phyloP scores from a whole-genome alignment of 2,113 vertebrate species.

The rat (Rattus norvegicus) region DNA sequence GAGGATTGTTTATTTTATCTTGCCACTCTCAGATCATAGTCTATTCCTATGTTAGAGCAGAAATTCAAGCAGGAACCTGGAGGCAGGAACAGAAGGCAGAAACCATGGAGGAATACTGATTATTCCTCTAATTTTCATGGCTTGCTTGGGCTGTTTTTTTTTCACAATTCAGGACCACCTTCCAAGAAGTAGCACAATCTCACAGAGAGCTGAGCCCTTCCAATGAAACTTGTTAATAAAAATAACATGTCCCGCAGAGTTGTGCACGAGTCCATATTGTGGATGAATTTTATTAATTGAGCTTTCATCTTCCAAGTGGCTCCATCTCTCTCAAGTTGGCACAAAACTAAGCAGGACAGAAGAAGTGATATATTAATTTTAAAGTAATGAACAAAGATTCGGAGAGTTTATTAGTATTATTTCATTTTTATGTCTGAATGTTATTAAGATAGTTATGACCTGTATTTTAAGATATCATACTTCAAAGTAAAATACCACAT shows the following conservation, averaged over 20 bases:
- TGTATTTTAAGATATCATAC: neutral
- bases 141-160: neutral
- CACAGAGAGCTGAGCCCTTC: neutral
- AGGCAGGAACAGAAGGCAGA: neutral
- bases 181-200: neutral
- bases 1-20: neutral
- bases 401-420: neutral
- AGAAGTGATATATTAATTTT: neutral
- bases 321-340: neutral
- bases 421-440: neutral
- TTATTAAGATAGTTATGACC: neutral
- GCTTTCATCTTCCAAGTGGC: neutral
- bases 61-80: neutral
- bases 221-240: neutral
- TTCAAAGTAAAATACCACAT: neutral
- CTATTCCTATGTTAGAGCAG: neutral
- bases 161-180: too few species aligned
- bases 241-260: neutral
- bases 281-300: neutral
- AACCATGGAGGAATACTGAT: neutral
- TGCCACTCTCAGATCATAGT: neutral
- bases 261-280: neutral
- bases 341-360: neutral
- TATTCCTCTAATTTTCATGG: neutral
- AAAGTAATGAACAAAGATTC: neutral